These are phyloP conservation scores for Prionailurus viverrinus DNA, from an alignment of 2,113 vertebrate genomes.

Conservation along the genomic window DNA sequence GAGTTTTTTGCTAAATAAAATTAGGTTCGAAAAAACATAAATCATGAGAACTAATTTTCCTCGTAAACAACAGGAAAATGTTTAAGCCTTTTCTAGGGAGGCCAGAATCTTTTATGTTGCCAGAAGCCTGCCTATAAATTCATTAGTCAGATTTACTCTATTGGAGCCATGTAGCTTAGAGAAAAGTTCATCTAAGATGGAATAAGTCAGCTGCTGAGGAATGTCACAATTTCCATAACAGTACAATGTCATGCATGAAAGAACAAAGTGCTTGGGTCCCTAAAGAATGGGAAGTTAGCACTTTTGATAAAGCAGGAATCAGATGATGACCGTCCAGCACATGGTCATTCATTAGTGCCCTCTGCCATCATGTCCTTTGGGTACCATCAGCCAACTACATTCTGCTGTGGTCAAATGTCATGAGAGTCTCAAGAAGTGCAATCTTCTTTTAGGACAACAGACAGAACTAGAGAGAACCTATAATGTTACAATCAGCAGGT, in stretches of 20 bases:
- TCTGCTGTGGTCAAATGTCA: background rate
- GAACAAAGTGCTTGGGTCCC: background rate
- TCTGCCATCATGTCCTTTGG: background rate
- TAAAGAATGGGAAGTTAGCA: background rate
- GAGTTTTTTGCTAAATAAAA: slow-evolving; percentile 62
- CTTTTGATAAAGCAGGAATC: too few species aligned
- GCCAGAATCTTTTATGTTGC: background rate
- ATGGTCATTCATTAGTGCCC: background rate
- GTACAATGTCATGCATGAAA: background rate
- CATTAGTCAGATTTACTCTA: slow-evolving; percentile 51
- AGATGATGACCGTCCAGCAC: background rate
- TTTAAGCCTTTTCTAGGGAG: slow-evolving; percentile 41
- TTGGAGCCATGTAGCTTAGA: background rate
- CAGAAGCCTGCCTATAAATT: slow-evolving; percentile 55
- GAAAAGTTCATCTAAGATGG: slow-evolving; percentile 42
- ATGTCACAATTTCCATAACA: background rate
- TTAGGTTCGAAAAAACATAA: slow-evolving; percentile 50
- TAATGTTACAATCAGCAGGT: background rate
- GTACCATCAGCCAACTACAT: background rate
- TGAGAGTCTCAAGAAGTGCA: background rate
- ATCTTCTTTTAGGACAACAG: background rate
- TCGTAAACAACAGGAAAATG: slow-evolving; percentile 57
- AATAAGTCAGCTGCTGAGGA: slow-evolving; percentile 6
- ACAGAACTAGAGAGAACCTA: background rate
- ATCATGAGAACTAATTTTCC: slow-evolving; percentile 55